Evolutionary conservation across 2,888 invertebrate genomes (phyloP).

Genomic region (Epirrita christyi): DNA sequence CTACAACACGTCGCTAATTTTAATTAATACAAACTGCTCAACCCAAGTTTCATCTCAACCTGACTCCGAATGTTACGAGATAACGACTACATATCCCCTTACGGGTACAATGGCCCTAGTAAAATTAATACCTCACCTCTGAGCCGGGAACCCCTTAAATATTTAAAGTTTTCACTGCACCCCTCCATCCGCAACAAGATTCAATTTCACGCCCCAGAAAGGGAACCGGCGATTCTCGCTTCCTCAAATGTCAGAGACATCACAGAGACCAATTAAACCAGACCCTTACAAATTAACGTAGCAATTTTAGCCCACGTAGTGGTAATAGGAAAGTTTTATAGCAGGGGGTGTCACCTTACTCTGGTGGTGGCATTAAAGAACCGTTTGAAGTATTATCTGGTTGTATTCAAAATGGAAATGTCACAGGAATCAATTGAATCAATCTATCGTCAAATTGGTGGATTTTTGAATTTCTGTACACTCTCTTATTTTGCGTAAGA

Average conservation of each 20-base stretch:
- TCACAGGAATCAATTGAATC: slow-evolving; percentile 75
- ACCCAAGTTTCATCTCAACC: slow-evolving; percentile 31
- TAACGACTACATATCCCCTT: slow-evolving; percentile 78
- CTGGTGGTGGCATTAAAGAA: slow-evolving; percentile 59
- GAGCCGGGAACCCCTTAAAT: slow-evolving; percentile 77
- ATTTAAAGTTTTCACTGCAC: slow-evolving; percentile 79
- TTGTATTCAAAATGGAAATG: slow-evolving; percentile 75
- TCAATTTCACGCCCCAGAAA: slow-evolving; percentile 83
- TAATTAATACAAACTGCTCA: slow-evolving; percentile 72
- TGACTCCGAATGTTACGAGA: slow-evolving; percentile 57
- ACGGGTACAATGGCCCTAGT: slow-evolving; percentile 72
- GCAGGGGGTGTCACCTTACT: slow-evolving; percentile 55
- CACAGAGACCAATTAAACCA: slow-evolving; percentile 60
- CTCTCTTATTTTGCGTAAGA: slow-evolving; percentile 55
- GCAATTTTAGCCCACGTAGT: slow-evolving; percentile 41
- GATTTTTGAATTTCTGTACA: slow-evolving; percentile 60
- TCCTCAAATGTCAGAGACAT: slow-evolving; percentile 79
- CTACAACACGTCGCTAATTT: slow-evolving; percentile 72
- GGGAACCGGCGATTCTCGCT: slow-evolving; percentile 74
- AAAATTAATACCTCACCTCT: slow-evolving; percentile 82
- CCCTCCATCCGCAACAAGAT: slow-evolving; percentile 82
- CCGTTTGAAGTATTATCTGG: slow-evolving; percentile 75
- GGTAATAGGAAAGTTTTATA: slow-evolving; percentile 43
- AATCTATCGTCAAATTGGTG: slow-evolving; percentile 78
- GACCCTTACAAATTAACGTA: slow-evolving; percentile 59